phyloP scores from a whole-genome alignment of 1,140 invertebrate species.

The Drusus annulatus region DNA sequence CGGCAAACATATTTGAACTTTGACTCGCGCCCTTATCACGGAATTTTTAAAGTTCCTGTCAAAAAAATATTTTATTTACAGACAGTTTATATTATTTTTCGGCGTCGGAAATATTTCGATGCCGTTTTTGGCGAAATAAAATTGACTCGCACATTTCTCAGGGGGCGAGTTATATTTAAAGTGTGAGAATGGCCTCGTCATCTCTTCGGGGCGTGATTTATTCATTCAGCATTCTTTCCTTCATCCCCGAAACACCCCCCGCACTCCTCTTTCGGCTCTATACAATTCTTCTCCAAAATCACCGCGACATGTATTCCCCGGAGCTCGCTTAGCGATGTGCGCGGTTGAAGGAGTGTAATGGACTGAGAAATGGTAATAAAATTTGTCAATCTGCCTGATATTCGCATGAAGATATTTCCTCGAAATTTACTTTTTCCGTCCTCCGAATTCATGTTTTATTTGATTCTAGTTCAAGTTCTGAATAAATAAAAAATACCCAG shows the following conservation, averaged over 20 bases:
- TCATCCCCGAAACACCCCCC: conserved; percentile 29
- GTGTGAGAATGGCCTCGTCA: conserved; percentile 36
- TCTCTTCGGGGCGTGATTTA: conserved; percentile 41
- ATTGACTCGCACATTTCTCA: conserved; percentile 16
- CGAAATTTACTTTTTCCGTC: conserved; percentile 11
- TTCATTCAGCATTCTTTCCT: conserved; percentile 32
- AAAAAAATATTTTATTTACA: too few species aligned
- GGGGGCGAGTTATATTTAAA: conserved; percentile 39
- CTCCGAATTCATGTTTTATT: neutral
- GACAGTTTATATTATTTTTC: neutral
- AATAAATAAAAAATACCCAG: conserved; percentile 14
- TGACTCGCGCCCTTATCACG: too few species aligned
- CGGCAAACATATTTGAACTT: too few species aligned
- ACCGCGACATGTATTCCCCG: conserved; percentile 47
- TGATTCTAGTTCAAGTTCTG: neutral
- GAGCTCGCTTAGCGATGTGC: conserved; percentile 40
- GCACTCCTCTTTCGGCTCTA: neutral
- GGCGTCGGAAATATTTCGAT: neutral
- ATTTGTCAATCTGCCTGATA: conserved; percentile 44
- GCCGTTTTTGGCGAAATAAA: conserved; percentile 10
- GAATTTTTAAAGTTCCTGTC: too few species aligned
- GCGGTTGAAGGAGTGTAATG: conserved; percentile 44
- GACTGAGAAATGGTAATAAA: conserved; percentile 50
- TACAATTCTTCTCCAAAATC: conserved; percentile 42
- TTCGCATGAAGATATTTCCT: conserved; percentile 40